A percentile compares a stretch with the other conserved stretches of the same genome.
These are phyloP conservation scores for Ophion costatus DNA, from an alignment of 2,888 invertebrate species.

Conservation along the genomic window DNA sequence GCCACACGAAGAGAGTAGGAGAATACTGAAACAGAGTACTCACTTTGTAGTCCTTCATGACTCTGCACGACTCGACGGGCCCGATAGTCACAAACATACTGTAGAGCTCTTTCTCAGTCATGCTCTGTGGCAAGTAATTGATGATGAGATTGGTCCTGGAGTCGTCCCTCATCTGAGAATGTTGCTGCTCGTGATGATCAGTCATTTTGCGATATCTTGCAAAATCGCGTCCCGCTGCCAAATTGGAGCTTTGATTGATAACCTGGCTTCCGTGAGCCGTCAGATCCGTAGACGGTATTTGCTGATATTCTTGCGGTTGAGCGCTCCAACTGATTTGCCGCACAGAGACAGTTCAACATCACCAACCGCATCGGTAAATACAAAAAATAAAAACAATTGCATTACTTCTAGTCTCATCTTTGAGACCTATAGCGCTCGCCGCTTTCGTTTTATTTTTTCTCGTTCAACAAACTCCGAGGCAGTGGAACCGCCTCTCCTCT, in stretches of 20 bases:
- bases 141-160: conserved; percentile 94
- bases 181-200: conserved; percentile 79
- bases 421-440: conserved; percentile 70
- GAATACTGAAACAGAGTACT: conserved; percentile 51
- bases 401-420: conserved; percentile 80
- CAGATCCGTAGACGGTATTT: conserved; percentile 56
- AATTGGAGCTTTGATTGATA: conserved; percentile 45
- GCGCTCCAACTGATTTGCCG: conserved; percentile 79
- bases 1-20: not conserved
- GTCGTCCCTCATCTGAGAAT: conserved; percentile 76
- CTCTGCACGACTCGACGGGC: conserved; percentile 94
- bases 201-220: conserved; percentile 77
- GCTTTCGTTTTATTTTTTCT: conserved; percentile 53
- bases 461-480: conserved; percentile 47
- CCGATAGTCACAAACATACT: conserved; percentile 95
- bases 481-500: conserved; percentile 11
- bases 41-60: conserved; percentile 96
- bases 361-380: conserved; percentile 82
- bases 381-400: conserved; percentile 84
- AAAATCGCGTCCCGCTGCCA: conserved; percentile 68
- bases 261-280: conserved; percentile 29
- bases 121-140: conserved; percentile 97
- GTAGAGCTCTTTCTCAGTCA: conserved; percentile 95
- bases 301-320: conserved; percentile 68
- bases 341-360: conserved; percentile 75